Percentiles rank a stretch among this genome's conserved stretches.
phyloP scores from a whole-genome alignment of 2,113 vertebrate genomes.

The Acrocephalus kingi region DNA sequence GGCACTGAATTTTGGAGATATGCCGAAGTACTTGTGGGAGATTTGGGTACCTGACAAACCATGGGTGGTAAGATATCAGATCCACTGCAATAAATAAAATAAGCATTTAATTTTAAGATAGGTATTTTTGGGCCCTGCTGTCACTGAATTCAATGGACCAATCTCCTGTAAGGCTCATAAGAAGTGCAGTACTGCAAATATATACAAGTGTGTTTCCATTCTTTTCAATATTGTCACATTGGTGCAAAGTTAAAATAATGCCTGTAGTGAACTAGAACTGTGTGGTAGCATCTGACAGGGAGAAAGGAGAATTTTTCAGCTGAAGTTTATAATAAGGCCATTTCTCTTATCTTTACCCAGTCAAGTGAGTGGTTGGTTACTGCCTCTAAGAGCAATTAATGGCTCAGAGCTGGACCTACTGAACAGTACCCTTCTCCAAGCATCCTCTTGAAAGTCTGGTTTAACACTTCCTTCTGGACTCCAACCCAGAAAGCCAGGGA shows the following conservation, averaged over 20 bases:
- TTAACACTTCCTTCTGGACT: neutral
- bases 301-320: neutral
- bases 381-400: neutral
- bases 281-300: neutral
- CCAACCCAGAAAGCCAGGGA: neutral
- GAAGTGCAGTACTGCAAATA: neutral
- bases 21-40: constrained; percentile 59
- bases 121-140: neutral
- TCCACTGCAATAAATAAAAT: constrained; percentile 27
- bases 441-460: neutral
- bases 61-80: constrained; percentile 56
- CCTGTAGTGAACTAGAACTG: neutral
- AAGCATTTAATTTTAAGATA: constrained; percentile 9
- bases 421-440: neutral
- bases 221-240: neutral
- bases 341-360: neutral
- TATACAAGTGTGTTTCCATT: neutral
- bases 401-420: neutral
- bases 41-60: constrained; percentile 57
- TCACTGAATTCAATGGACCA: neutral
- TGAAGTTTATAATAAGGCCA: neutral
- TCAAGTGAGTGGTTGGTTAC: neutral
- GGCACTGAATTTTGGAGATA: constrained; percentile 64
- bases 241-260: neutral
- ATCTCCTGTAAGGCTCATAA: neutral